Percentiles rank a stretch among this genome's conserved stretches.
phyloP scores from a whole-genome alignment of 2,113 vertebrate genomes.

The Etia nguti region DNA sequence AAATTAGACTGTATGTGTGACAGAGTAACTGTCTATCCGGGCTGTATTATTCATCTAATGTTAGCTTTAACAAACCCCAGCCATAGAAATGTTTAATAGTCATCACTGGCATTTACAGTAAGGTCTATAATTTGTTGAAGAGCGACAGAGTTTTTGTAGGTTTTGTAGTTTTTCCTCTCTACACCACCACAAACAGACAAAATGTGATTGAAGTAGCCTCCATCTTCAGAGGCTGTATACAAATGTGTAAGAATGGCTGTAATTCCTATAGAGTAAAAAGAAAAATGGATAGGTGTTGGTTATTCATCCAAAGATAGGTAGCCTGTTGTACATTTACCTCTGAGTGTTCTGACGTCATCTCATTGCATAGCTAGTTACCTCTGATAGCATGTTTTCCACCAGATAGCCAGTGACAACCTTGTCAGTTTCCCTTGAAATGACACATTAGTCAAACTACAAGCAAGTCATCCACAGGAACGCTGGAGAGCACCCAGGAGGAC shows the following conservation, averaged over 20 bases:
- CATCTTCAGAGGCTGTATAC: neutral
- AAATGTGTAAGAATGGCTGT: neutral
- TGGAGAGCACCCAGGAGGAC: neutral
- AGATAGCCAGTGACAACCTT: neutral
- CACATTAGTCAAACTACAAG: neutral
- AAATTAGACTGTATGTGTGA: neutral
- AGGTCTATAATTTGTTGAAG: neutral
- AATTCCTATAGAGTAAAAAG: neutral
- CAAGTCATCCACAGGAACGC: neutral
- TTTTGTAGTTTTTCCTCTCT: neutral
- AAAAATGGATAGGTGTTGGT: neutral
- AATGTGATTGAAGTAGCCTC: neutral
- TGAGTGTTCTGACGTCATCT: neutral
- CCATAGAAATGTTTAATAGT: neutral
- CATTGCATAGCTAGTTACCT: neutral
- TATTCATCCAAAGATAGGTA: neutral
- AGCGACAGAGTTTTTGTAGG: fast-evolving
- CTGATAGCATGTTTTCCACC: neutral
- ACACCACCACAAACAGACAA: fast-evolving
- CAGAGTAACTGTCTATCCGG: neutral
- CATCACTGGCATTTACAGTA: neutral
- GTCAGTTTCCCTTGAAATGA: neutral
- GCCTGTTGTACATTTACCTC: neutral
- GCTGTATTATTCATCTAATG: neutral
- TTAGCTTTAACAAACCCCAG: neutral